A percentile compares a stretch with the other conserved stretches of the same genome.
phyloP scores from a whole-genome alignment of 2,797 vertebrate species.

The Myiotriccus ornatus region DNA sequence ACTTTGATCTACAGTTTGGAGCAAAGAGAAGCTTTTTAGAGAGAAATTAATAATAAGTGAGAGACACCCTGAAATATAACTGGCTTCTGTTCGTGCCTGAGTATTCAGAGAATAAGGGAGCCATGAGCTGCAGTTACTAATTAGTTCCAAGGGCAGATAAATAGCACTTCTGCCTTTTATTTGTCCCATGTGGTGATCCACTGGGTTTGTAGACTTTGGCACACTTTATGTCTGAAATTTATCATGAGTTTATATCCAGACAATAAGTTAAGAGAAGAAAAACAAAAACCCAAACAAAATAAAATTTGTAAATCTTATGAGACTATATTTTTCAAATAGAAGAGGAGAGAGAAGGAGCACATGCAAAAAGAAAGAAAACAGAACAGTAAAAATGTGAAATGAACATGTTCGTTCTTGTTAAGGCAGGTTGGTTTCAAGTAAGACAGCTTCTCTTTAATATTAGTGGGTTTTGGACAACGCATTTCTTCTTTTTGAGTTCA shows the following conservation, averaged over 20 bases:
- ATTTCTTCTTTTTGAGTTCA: background rate
- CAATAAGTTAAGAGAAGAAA: slow-evolving; percentile 30
- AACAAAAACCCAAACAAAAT: background rate
- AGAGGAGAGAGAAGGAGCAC: background rate
- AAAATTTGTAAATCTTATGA: background rate
- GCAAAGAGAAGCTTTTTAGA: background rate
- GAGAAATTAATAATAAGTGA: background rate
- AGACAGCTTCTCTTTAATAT: background rate
- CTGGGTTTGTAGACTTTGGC: slow-evolving; percentile 30
- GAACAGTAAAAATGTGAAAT: background rate
- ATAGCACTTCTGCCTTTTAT: slow-evolving; percentile 36
- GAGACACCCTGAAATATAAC: background rate
- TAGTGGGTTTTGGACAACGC: background rate
- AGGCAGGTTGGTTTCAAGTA: background rate
- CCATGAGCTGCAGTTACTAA: slow-evolving; percentile 6
- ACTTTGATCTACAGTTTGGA: background rate
- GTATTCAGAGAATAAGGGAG: background rate
- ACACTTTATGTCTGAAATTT: slow-evolving; percentile 49
- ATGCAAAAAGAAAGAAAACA: background rate
- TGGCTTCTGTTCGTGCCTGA: background rate
- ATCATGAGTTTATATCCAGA: slow-evolving; percentile 38
- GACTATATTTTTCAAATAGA: background rate
- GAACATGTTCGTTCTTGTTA: background rate
- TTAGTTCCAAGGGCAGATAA: slow-evolving; percentile 59
- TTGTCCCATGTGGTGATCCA: slow-evolving; percentile 35